phyloP scores from a whole-genome alignment of 2,113 vertebrate species.

The Pipra filicauda region DNA sequence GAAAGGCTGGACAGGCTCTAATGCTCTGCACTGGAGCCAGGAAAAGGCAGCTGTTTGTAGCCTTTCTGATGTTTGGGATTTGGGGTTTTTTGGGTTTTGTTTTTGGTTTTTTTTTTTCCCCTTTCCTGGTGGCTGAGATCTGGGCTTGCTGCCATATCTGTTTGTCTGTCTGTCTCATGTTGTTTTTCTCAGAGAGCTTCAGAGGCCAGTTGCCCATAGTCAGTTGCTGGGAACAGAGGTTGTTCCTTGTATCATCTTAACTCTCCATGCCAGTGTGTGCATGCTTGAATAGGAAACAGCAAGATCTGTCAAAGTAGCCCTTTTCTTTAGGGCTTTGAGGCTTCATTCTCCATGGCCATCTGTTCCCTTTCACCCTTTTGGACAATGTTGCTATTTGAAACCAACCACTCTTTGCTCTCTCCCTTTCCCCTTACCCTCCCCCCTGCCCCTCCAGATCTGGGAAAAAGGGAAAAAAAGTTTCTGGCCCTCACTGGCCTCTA shows the following conservation, averaged over 20 bases:
- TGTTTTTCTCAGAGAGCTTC: slow-evolving; percentile 70
- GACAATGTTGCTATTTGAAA: slow-evolving; percentile 86
- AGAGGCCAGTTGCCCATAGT: slow-evolving; percentile 62
- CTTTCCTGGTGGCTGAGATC: slow-evolving; percentile 36
- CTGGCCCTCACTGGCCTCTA: neutral
- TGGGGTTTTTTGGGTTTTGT: neutral
- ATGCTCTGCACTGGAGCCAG: slow-evolving; percentile 38
- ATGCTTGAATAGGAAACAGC: slow-evolving; percentile 79
- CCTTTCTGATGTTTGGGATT: slow-evolving; percentile 15
- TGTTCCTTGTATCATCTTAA: slow-evolving; percentile 68
- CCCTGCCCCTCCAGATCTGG: neutral
- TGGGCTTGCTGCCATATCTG: slow-evolving; percentile 71
- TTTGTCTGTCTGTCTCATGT: slow-evolving; percentile 60
- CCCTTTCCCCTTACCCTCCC: slow-evolving; percentile 29
- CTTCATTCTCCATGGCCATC: slow-evolving; percentile 82
- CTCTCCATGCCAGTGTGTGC: slow-evolving; percentile 73
- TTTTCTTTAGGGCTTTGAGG: slow-evolving; percentile 78
- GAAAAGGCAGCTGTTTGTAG: slow-evolving; percentile 71
- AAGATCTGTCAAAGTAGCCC: slow-evolving; percentile 78
- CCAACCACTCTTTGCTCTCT: slow-evolving; percentile 67
- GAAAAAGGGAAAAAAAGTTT: slow-evolving; percentile 32
- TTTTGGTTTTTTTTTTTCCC: neutral
- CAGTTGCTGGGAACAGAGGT: slow-evolving; percentile 77
- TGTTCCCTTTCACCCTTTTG: slow-evolving; percentile 85
- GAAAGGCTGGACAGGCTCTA: slow-evolving; percentile 50